phyloP scores from a whole-genome alignment of 2,888 invertebrate genomes.

The Isoperla grammatica region DNA sequence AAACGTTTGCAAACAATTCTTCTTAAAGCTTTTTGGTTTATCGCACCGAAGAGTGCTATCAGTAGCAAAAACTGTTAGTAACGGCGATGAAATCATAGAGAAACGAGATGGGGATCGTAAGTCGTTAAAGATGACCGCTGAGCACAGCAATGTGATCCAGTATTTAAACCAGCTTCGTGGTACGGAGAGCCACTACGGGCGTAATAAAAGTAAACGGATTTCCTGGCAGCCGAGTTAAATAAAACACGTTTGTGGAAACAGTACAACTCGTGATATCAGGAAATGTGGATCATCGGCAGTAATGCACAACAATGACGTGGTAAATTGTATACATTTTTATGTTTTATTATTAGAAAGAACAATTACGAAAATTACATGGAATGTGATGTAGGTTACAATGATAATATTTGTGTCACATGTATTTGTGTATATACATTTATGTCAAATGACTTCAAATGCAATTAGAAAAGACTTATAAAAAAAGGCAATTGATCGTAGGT shows the following conservation, averaged over 20 bases:
- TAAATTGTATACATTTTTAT: background rate
- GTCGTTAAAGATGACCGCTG: background rate
- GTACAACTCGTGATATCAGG: background rate
- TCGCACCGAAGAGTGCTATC: constrained; percentile 3
- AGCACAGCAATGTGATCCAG: background rate
- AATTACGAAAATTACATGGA: background rate
- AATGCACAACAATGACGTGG: too few species aligned
- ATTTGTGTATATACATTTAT: too few species aligned
- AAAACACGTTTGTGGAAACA: constrained; percentile 2
- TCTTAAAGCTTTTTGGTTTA: constrained; percentile 1
- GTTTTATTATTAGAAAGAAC: background rate
- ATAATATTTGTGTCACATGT: too few species aligned
- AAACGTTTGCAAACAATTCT: constrained; percentile 3
- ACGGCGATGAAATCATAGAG: background rate
- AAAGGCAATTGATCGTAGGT: background rate
- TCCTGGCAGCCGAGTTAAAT: background rate
- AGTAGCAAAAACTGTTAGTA: constrained; percentile 2
- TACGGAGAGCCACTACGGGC: constrained; percentile 1
- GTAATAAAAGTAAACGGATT: constrained; percentile 8
- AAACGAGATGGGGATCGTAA: constrained; percentile 4
- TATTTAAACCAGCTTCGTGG: constrained; percentile 5
- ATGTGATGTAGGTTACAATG: background rate
- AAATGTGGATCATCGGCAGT: constrained; percentile 2
- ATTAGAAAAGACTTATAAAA: constrained; percentile 5
- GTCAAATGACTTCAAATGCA: background rate